Conservation (phyloP, 2,113 vertebrate species). For the Callaeas wilsoni region DNA sequence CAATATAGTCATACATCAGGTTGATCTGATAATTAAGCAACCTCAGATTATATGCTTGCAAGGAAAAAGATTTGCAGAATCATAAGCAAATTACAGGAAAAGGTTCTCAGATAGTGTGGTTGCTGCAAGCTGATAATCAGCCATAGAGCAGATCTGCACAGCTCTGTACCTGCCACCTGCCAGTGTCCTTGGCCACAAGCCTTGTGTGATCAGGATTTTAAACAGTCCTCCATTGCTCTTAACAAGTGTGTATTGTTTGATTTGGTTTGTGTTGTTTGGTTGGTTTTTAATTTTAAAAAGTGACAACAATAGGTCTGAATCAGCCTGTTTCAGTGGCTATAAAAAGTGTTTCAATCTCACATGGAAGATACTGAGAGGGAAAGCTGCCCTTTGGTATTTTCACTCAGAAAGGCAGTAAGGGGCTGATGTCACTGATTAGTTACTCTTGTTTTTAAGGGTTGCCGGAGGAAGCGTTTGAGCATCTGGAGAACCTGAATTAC, state of each 20-base stretch:
- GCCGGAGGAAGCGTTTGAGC: constrained; percentile 91
- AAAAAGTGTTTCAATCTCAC: neutral
- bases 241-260: neutral
- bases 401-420: neutral
- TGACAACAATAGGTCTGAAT: neutral
- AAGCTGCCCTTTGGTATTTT: neutral
- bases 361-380: neutral
- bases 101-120: neutral
- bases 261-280: neutral
- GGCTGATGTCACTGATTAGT: constrained; percentile 31
- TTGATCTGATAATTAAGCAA: neutral
- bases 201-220: neutral
- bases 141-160: neutral
- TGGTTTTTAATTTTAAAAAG: neutral
- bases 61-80: neutral
- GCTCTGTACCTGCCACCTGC: neutral
- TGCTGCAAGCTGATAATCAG: neutral
- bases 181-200: neutral
- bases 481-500: constrained; percentile 89
- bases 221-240: neutral
- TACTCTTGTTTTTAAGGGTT: constrained; percentile 76
- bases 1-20: neutral
- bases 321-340: neutral
- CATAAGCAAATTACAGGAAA: neutral
- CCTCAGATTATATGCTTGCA: neutral